Base-by-base conservation (phyloP, 2,888 invertebrate genomes). In the Cheilosia soror region DNA sequence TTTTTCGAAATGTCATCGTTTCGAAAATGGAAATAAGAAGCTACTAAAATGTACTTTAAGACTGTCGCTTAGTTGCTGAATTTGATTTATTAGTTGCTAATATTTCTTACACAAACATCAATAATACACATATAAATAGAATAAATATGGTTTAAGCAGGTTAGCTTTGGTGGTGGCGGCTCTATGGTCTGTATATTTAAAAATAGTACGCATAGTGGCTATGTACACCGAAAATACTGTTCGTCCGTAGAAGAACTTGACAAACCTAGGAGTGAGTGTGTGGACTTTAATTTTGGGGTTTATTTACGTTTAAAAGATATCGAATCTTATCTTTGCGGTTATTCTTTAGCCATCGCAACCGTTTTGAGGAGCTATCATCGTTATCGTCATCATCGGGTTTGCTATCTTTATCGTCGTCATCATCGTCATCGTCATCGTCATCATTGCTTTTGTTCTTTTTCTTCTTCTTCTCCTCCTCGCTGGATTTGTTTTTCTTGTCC, bases 31-130 rank as follows among this genome's bases (percentile, higher is more conserved):
- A 66, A 75, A 55, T 25, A 40, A 55, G 13, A 55, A 33, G 5
- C 11, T 7, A 3, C n/a, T n/a, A n/a, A n/a, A n/a, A n/a, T 29
- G 11, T 49, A 9, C 55, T 68, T 68, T 40, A 75, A 81, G 68
- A 63, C 81, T 58, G 51, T 76, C 37, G 63, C 71, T 71, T 77
- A 44, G 40, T 81, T 81, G 81, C 81, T 76, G 81, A 63, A 63
- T 42, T 49, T 33, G 7, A 25, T 81, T 76, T 76, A 81, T 81
- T 81, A 42, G 20, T 75, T 60, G 58, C 15, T 47, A 81, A 58
- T 29, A 53, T 27, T 37, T 47, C 20, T 37, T 69, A 20, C 49
- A 58, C 40, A 57, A 80, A 65, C 49, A 65, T 78, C 66, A 44
- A 65, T 78, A 13, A 25, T 63, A 20, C 73, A 60, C 27, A 58